Evolutionary conservation across 1,140 invertebrate species (phyloP).

Genomic region (Atta cephalotes): DNA sequence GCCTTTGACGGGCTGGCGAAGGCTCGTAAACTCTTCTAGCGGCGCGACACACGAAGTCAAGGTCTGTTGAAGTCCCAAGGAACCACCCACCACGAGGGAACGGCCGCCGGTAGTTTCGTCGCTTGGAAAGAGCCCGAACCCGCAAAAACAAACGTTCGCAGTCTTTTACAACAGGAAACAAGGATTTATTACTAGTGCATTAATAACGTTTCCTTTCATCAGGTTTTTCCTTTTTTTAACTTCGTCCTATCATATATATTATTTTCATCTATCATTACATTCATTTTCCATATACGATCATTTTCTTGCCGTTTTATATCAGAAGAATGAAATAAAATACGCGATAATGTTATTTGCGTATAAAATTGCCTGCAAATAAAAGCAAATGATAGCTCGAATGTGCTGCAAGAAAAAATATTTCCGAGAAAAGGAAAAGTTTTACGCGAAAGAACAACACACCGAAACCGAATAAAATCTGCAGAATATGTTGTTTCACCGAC

Average conservation of each 20-base stretch:
- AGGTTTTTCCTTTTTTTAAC: neutral
- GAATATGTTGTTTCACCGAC: neutral
- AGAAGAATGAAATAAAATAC: neutral
- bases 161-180: conserved; percentile 11
- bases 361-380: neutral
- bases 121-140: conserved; percentile 12
- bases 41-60: conserved; percentile 72
- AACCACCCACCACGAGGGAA: conserved; percentile 70
- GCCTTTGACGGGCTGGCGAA: conserved; percentile 75
- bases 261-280: neutral
- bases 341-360: neutral
- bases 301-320: neutral
- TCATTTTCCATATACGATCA: neutral
- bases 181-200: conserved; percentile 8
- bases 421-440: neutral
- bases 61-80: conserved; percentile 66
- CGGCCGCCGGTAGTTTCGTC: conserved; percentile 45
- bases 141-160: conserved; percentile 28
- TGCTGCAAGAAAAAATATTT: neutral
- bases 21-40: conserved; percentile 69
- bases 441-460: neutral
- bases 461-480: neutral
- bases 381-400: neutral
- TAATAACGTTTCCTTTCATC: neutral
- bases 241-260: neutral